Evolutionary conservation across 2,888 invertebrate genomes (phyloP).

Genomic region (Melangyna quadrimaculata): DNA sequence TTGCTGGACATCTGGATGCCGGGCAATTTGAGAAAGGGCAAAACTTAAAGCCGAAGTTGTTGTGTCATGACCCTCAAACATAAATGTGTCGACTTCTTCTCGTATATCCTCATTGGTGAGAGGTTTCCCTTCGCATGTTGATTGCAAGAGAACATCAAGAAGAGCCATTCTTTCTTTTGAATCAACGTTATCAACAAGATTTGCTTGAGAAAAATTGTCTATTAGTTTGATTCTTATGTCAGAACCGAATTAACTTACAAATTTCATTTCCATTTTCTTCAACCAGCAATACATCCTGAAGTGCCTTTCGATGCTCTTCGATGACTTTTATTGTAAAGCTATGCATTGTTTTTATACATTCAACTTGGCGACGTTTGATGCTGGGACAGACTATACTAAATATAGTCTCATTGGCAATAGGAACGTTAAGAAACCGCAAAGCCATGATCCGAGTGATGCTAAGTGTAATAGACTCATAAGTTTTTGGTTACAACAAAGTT

Average conservation of each 20-base stretch:
- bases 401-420: conserved; percentile 73
- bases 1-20: conserved; percentile 76
- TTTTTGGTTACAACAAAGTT: neutral
- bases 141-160: conserved; percentile 85
- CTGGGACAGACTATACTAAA: conserved; percentile 74
- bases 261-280: conserved; percentile 11
- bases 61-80: conserved; percentile 84
- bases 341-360: conserved; percentile 76
- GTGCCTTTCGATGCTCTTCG: conserved; percentile 74
- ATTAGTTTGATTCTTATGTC: neutral
- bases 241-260: conserved; percentile 34
- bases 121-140: conserved; percentile 83
- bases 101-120: conserved; percentile 84
- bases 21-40: conserved; percentile 75
- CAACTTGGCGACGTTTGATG: conserved; percentile 72
- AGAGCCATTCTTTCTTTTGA: conserved; percentile 84
- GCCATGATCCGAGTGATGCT: conserved; percentile 75
- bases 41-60: conserved; percentile 77
- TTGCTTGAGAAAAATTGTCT: neutral
- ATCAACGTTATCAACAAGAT: conserved; percentile 77
- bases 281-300: conserved; percentile 64
- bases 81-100: conserved; percentile 88
- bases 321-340: conserved; percentile 77
- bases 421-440: conserved; percentile 75
- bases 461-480: conserved; percentile 4